These are phyloP conservation scores for Stenodema calcarata DNA, from an alignment of 2,888 invertebrate genomes.

Conservation along the genomic window DNA sequence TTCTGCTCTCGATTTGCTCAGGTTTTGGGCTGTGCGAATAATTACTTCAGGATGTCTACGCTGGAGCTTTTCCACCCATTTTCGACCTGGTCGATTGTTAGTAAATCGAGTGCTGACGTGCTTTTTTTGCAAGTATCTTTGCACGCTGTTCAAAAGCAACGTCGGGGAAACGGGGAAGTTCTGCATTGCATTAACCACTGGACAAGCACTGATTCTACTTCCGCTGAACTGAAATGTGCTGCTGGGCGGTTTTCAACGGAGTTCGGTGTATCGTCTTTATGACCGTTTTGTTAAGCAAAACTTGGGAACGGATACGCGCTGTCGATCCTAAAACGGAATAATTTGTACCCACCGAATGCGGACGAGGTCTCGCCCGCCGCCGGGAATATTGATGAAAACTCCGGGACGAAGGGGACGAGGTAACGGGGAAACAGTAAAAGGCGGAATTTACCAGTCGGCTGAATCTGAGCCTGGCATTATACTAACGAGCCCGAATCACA, in stretches of 20 bases:
- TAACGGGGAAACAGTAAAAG: conserved; percentile 43
- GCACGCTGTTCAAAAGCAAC: conserved; percentile 54
- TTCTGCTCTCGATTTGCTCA: conserved; percentile 51
- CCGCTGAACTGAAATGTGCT: conserved; percentile 43
- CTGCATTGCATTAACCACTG: conserved; percentile 44
- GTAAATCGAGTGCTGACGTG: conserved; percentile 53
- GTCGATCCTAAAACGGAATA: neutral
- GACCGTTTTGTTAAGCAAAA: no score
- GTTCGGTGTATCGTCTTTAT: no score
- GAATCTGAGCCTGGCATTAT: conserved; percentile 50
- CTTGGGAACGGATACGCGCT: no score
- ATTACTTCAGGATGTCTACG: conserved; percentile 53
- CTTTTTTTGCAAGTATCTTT: conserved; percentile 51
- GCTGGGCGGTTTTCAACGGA: no score
- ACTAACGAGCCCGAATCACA: conserved; percentile 50
- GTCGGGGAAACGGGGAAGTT: conserved; percentile 52
- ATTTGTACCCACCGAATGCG: neutral
- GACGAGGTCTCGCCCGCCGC: neutral
- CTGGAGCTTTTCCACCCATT: conserved; percentile 53
- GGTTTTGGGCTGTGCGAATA: conserved; percentile 53
- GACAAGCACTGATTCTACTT: conserved; percentile 48
- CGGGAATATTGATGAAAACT: conserved; percentile 22
- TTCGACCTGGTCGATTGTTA: conserved; percentile 54
- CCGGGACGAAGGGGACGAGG: neutral
- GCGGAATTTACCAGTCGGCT: conserved; percentile 48